A percentile compares a stretch with the other conserved stretches of the same genome.
These are phyloP conservation scores for Cromileptes altivelis DNA, from an alignment of 2,113 vertebrate genomes.

Conservation along the genomic window DNA sequence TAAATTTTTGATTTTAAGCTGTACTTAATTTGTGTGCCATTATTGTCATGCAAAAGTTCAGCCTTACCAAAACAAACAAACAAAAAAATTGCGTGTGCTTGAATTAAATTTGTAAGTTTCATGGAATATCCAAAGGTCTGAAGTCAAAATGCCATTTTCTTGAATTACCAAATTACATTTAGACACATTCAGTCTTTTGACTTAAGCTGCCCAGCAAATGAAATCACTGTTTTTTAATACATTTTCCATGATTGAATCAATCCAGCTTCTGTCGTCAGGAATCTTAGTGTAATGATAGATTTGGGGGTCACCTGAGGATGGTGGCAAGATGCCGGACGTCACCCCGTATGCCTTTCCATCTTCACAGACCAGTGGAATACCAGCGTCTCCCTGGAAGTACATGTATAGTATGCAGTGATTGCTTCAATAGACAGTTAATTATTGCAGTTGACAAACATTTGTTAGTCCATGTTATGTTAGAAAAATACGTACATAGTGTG, in stretches of 20 bases:
- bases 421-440: not conserved
- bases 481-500: conserved; percentile 49
- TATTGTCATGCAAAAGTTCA: not conserved
- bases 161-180: not conserved
- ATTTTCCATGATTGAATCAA: conserved; percentile 41
- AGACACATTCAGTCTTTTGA: not conserved
- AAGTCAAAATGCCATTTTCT: not conserved
- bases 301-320: accelerated
- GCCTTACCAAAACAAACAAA: not conserved
- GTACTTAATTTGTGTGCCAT: not conserved
- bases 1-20: not conserved
- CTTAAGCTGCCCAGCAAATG: not conserved
- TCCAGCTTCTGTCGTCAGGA: conserved; percentile 79
- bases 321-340: conserved; percentile 46
- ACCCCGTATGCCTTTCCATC: conserved; percentile 80
- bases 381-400: conserved; percentile 87
- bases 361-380: conserved; percentile 87
- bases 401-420: not conserved
- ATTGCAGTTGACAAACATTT: not conserved
- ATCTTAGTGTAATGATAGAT: conserved; percentile 80
- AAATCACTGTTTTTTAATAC: not conserved
- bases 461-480: not conserved
- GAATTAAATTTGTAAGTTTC: not conserved
- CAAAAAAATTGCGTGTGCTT: not conserved
- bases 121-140: too few relatives aligned